Conservation (phyloP, 2,888 invertebrate genomes). For the Xestia xanthographa region DNA sequence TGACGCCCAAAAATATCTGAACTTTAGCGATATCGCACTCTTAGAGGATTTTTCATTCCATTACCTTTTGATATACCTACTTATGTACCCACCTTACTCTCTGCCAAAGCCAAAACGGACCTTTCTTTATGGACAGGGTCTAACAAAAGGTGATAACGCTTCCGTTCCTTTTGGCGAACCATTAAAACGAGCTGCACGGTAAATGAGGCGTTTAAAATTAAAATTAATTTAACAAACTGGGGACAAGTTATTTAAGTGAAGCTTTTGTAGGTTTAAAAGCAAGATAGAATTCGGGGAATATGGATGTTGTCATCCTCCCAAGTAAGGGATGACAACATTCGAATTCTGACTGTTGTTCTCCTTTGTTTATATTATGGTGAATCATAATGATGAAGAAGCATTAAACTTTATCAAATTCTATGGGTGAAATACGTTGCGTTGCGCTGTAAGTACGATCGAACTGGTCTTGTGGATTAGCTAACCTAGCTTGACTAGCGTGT, state of each 20-base stretch:
- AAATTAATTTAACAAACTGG: background rate
- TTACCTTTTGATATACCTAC: slow-evolving; percentile 16
- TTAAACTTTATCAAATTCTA: background rate
- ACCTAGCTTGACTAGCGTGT: background rate
- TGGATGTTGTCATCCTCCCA: background rate
- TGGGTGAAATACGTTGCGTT: background rate
- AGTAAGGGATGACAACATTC: background rate
- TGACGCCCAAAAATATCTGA: background rate
- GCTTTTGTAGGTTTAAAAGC: background rate
- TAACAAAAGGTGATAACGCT: slow-evolving; percentile 46
- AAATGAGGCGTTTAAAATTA: slow-evolving; percentile 9
- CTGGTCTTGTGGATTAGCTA: background rate
- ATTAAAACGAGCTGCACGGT: slow-evolving; percentile 21
- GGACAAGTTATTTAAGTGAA: background rate
- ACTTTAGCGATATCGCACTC: background rate
- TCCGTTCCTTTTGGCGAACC: slow-evolving; percentile 40
- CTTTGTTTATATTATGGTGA: background rate
- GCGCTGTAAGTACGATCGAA: too few relatives aligned
- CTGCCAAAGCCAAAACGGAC: slow-evolving; percentile 16
- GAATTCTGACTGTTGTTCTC: background rate
- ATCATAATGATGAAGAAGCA: background rate
- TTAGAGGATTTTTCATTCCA: slow-evolving; percentile 15
- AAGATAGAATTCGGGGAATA: background rate
- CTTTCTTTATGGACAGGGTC: slow-evolving; percentile 50
- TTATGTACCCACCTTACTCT: background rate